Evolutionary conservation across 2,113 vertebrate species (phyloP), one percentile per base, ranked within the genome.

Genomic region (Lichenostomus cassidix): DNA sequence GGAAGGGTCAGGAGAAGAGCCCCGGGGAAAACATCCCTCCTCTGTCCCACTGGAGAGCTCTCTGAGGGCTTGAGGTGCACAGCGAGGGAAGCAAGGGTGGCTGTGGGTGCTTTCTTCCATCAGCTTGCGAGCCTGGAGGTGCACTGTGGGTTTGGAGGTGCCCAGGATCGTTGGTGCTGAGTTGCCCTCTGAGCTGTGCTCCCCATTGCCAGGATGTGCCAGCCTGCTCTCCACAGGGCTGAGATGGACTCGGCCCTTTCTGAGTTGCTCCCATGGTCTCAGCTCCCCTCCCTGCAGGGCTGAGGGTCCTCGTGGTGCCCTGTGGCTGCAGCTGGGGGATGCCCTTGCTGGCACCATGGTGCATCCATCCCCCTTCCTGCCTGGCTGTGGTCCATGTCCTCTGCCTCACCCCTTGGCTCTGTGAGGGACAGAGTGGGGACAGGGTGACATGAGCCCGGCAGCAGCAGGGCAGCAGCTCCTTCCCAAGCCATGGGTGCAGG

Each of bases 1-100:
- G 85, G 79, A 97, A 96, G 97, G 96, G 97, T 98, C 98, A 94
- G 96, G 91, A 89, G 88, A 95, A 95, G 39, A 91, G 93, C 93
- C 87, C 42, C 5, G 2, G 85, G 82, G 83, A 77, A 68, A 91
- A 73, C 65, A 90, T 94, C 91, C 55, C 78, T 96, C 44, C 65
- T 69, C 74, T 9, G 6, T 87, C 59, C 68, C 71, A 35, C 59
- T 4, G 2, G 87, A 64, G 90, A 74, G 41, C 41, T 87, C 52
- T 76, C 49, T 7, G 20, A 82, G 62, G 49, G 47, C 37, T 83
- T 53, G 37, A 56, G n/a, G 56, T 56, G 56, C 3, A 1, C 8
- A 3, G 55, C 5, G 24, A 83, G 59, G 64, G 28, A 49, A 23
- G 22, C 0, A 3, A 50, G 33, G 17, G 27, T 0, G 0, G 27